Base-by-base conservation (phyloP, 2,888 invertebrate genomes). In the Trilocha varians region DNA sequence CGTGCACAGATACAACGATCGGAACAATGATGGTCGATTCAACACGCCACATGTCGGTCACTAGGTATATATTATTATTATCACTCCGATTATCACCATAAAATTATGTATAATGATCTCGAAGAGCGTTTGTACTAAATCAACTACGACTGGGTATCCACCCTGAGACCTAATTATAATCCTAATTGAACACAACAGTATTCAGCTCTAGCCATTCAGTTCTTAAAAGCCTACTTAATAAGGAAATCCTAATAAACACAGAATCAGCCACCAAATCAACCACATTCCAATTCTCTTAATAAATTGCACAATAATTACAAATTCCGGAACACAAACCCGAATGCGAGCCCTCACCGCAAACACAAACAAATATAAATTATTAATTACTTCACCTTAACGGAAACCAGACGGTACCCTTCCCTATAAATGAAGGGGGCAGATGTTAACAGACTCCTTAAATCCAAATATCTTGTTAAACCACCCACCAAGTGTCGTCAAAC, bases 381-480 rank as follows among this genome's bases (percentile, higher is more conserved):
- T 85, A 84, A 85, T 84, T 80, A 79, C 75, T 69, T 72, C 72
- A 78, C 76, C 75, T 76, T 67, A 70, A 65, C 62, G 60, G 61
- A 63, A 62, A 64, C 65, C 67, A 67, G 65, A 75, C 62, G 74
- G 69, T 73, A 83, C 83, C 80, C 83, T 80, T 79, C 74, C 73
- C 63, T 73, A 78, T 76, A 78, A 78, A 78, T 79, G 74, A 50
- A 61, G 67, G 74, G 71, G 70, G 78, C 80, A 83, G 82, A 82
- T 84, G 84, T 78, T 78, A 74, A 78, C 79, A 75, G 78, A 78
- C 72, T 77, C 61, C 59, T 63, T 78, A 76, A 74, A 83, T 84
- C 76, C 79, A 78, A 84, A 83, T 78, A 79, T 78, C 79, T 76
- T 79, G 78, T 80, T 70, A 71, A 77, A 67, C 79, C 77, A 78